These are phyloP conservation scores for Sympetrum striolatum DNA, from an alignment of 2,888 invertebrate genomes.

Conservation along the genomic window DNA sequence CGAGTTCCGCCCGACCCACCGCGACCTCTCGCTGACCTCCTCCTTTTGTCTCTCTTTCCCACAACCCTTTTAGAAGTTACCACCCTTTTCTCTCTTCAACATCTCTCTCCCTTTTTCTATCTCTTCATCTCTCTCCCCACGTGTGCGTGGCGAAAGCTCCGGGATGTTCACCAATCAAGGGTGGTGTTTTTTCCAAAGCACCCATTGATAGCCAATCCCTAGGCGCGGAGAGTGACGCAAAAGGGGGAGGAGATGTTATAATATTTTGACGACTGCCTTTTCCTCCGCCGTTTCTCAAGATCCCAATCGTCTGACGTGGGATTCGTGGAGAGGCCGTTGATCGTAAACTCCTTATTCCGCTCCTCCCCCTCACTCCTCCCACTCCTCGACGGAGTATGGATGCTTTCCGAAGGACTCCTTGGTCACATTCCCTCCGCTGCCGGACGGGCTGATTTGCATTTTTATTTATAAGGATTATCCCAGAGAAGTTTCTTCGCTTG, in stretches of 20 bases:
- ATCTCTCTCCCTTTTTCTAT: neutral
- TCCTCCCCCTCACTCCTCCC: neutral
- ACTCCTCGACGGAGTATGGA: neutral
- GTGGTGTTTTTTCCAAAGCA: neutral
- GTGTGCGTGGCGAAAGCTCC: slow-evolving; percentile 27
- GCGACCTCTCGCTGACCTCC: neutral
- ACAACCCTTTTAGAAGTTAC: neutral
- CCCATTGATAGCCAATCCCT: neutral
- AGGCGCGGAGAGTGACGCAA: neutral
- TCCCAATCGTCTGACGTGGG: neutral
- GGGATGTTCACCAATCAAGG: slow-evolving; percentile 9
- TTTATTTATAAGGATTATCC: no score
- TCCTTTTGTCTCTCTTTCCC: slow-evolving; percentile 10
- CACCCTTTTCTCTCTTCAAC: neutral
- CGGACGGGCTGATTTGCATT: no score
- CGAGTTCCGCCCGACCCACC: neutral
- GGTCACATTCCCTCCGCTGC: neutral
- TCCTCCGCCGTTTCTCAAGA: neutral
- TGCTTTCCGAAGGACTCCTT: neutral
- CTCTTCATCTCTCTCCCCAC: slow-evolving; percentile 5
- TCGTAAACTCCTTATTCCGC: neutral
- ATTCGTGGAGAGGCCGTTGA: neutral
- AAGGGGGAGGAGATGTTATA: neutral
- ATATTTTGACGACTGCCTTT: neutral
- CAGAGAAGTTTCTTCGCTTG: no score